These are phyloP conservation scores for Sternarchorhynchus goeldii DNA, from an alignment of 2,797 vertebrate species.

Conservation along the genomic window DNA sequence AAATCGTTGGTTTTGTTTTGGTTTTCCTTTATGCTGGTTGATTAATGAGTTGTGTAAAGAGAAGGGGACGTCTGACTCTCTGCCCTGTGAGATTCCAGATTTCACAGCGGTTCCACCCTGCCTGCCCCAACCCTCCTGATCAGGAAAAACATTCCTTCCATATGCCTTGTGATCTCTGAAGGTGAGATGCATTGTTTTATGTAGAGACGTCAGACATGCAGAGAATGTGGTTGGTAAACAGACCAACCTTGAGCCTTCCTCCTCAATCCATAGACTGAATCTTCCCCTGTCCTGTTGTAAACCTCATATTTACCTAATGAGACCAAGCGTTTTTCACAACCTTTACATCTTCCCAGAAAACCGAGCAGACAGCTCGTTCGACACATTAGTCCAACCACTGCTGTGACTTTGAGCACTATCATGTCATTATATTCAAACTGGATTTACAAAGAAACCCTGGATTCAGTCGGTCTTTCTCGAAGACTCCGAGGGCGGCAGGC, in stretches of 20 bases:
- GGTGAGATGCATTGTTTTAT: conserved; percentile 5
- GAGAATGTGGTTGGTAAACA: not conserved
- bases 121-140: conserved; percentile 67
- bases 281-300: not conserved
- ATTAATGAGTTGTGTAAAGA: conserved; percentile 32
- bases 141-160: conserved; percentile 56
- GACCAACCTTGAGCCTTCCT: not conserved
- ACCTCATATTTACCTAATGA: too few relatives aligned
- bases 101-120: conserved; percentile 67
- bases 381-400: too few relatives aligned
- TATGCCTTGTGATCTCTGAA: conserved; percentile 20
- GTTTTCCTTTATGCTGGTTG: conserved; percentile 32
- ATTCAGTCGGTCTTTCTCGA: too few relatives aligned
- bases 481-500: too few relatives aligned
- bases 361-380: too few relatives aligned
- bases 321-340: too few relatives aligned
- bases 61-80: conserved; percentile 44
- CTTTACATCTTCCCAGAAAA: too few relatives aligned
- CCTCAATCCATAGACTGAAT: not conserved
- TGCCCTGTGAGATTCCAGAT: conserved; percentile 53
- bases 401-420: too few relatives aligned
- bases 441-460: too few relatives aligned
- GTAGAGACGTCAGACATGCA: conserved; percentile 7
- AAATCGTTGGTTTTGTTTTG: conserved; percentile 69
- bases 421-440: too few relatives aligned